These are phyloP conservation scores for Psylliodes chrysocephalus DNA, from an alignment of 2,888 invertebrate species.

Conservation along the genomic window DNA sequence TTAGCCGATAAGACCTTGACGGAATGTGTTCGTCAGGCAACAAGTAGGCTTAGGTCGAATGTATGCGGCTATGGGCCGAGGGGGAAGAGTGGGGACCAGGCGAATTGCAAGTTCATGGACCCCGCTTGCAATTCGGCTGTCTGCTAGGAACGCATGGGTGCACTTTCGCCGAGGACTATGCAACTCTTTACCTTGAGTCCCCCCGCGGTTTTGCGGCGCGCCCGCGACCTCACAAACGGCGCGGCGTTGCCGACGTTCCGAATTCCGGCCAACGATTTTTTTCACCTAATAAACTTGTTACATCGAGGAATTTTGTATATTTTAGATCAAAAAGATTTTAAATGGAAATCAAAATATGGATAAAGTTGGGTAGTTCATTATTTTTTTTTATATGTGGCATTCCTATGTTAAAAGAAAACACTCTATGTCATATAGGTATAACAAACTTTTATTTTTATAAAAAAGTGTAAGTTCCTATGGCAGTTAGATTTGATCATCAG, in stretches of 20 bases:
- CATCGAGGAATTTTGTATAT: too few relatives aligned
- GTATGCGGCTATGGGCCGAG: conserved; percentile 26
- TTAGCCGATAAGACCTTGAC: conserved; percentile 46
- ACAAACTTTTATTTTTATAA: too few relatives aligned
- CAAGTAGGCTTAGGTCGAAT: conserved; percentile 56
- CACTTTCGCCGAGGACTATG: conserved; percentile 64
- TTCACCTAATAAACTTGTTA: too few relatives aligned
- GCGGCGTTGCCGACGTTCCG: conserved; percentile 20
- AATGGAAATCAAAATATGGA: too few relatives aligned
- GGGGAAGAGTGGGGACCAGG: conserved; percentile 40
- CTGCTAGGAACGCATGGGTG: conserved; percentile 66
- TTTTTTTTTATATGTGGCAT: too few relatives aligned
- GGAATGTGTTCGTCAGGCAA: conserved; percentile 51
- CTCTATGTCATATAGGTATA: too few relatives aligned
- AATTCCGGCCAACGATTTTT: too few relatives aligned
- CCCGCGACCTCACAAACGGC: conserved; percentile 5
- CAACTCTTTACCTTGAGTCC: conserved; percentile 57
- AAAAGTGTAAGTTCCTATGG: too few relatives aligned
- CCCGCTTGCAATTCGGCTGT: conserved; percentile 63
- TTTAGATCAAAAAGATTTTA: too few relatives aligned
- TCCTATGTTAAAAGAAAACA: too few relatives aligned
- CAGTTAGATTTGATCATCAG: too few relatives aligned
- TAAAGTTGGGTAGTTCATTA: too few relatives aligned
- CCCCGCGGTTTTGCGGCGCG: conserved; percentile 33
- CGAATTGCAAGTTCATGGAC: conserved; percentile 58